Conservation (phyloP, 1,140 invertebrate species). For the Elysia chlorotica region DNA sequence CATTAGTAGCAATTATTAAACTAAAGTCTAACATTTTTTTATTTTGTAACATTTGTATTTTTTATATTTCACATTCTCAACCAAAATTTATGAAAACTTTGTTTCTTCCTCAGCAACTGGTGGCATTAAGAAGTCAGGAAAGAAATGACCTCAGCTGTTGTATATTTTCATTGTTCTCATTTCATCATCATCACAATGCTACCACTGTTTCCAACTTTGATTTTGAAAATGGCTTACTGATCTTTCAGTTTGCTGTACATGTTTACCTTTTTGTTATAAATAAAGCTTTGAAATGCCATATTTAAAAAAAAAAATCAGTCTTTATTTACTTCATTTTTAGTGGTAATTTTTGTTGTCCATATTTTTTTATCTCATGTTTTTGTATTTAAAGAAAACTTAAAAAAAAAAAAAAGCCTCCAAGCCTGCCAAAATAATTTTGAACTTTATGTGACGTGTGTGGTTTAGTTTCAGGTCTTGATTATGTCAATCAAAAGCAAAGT, state of each 20-base stretch:
- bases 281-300: not conserved
- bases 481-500: too few species aligned
- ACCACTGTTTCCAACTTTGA: not conserved
- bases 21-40: not conserved
- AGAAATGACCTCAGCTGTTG: conserved; percentile 58
- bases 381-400: too few species aligned
- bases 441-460: too few species aligned
- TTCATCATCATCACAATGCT: not conserved
- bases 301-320: not conserved
- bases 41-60: not conserved
- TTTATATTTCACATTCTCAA: too few species aligned
- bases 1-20: too few species aligned
- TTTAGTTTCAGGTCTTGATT: too few species aligned
- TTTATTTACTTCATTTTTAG: not conserved
- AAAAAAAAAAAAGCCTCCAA: too few species aligned
- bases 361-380: not conserved
- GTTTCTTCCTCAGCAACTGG: conserved; percentile 55
- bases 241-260: not conserved
- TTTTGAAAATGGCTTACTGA: not conserved
- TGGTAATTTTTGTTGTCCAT: not conserved
- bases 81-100: too few species aligned
- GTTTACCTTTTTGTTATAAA: not conserved
- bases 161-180: not conserved
- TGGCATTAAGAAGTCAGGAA: conserved; percentile 67
- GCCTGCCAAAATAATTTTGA: too few species aligned